These are phyloP conservation scores for Tapirus terrestris DNA, from an alignment of 2,113 vertebrate species.

Conservation along the genomic window DNA sequence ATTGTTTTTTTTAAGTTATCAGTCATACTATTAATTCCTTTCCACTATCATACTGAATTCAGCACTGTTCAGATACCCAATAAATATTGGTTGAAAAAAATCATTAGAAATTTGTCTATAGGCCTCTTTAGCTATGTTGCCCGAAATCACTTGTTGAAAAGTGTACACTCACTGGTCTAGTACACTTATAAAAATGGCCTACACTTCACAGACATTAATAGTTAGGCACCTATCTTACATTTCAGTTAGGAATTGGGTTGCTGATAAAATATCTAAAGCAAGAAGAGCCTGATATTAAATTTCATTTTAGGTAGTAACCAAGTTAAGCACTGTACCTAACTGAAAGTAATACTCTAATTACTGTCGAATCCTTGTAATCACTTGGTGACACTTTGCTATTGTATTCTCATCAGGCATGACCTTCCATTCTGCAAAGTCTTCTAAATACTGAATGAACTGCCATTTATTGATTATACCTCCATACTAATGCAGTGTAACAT, in stretches of 20 bases:
- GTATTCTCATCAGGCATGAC: slow-evolving; percentile 79
- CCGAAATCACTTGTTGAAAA: not conserved
- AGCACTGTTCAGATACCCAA: not conserved
- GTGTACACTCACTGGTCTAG: not conserved
- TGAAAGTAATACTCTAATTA: slow-evolving; percentile 73
- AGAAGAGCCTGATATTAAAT: not conserved
- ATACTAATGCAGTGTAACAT: slow-evolving; percentile 71
- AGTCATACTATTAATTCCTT: not conserved
- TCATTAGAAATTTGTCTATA: not conserved
- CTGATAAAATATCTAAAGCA: slow-evolving; percentile 22
- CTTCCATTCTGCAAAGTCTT: slow-evolving; percentile 76
- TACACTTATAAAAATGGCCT: not conserved
- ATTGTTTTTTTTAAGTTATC: not conserved
- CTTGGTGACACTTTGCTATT: slow-evolving; percentile 67
- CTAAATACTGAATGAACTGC: slow-evolving; percentile 62
- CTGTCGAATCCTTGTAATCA: slow-evolving; percentile 63
- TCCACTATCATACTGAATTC: not conserved
- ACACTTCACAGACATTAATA: not conserved
- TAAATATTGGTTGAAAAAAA: not conserved
- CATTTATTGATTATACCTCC: slow-evolving; percentile 83
- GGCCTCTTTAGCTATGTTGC: not conserved
- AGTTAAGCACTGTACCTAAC: slow-evolving; percentile 47
- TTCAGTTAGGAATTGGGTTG: not conserved
- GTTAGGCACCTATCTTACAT: not conserved
- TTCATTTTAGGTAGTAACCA: slow-evolving; percentile 4